phyloP scores from a whole-genome alignment of 2,888 invertebrate species.

The Dynastes grantii region DNA sequence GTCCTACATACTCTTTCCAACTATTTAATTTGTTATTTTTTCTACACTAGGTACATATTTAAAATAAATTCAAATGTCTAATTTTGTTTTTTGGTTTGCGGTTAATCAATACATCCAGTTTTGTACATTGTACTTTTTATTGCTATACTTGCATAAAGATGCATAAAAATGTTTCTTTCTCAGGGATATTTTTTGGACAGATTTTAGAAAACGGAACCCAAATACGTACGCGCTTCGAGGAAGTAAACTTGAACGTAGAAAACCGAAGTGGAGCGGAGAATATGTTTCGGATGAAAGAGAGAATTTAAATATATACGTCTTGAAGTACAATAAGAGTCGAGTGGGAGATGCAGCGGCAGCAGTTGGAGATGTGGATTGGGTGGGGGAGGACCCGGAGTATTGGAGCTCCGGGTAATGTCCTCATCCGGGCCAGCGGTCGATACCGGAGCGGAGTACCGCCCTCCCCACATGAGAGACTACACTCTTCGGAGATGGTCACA shows the following conservation, averaged over 20 bases:
- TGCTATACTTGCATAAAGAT: too few relatives aligned
- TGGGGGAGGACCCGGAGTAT: conserved; percentile 65
- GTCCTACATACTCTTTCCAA: too few relatives aligned
- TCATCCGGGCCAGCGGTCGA: conserved; percentile 70
- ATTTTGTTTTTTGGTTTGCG: too few relatives aligned
- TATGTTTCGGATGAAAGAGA: conserved; percentile 24
- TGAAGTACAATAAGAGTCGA: conserved; percentile 56
- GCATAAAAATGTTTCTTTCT: too few relatives aligned
- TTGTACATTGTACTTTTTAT: too few relatives aligned
- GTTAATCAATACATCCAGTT: too few relatives aligned
- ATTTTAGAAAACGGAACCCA: background rate
- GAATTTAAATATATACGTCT: conserved; percentile 57
- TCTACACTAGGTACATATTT: too few relatives aligned
- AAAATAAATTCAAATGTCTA: too few relatives aligned
- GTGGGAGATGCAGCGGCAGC: conserved; percentile 57
- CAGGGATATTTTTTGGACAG: background rate
- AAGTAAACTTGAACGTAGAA: conserved; percentile 5
- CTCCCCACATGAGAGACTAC: conserved; percentile 61
- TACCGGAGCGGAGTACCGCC: conserved; percentile 66
- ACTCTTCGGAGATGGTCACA: conserved; percentile 50
- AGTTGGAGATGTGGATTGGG: conserved; percentile 63
- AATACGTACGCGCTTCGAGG: background rate
- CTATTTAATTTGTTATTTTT: too few relatives aligned
- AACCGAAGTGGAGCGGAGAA: conserved; percentile 5
- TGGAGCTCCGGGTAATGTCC: conserved; percentile 71